Evolutionary conservation across 2,113 vertebrate species (phyloP).

Genomic region (Ceyx cyanopectus): DNA sequence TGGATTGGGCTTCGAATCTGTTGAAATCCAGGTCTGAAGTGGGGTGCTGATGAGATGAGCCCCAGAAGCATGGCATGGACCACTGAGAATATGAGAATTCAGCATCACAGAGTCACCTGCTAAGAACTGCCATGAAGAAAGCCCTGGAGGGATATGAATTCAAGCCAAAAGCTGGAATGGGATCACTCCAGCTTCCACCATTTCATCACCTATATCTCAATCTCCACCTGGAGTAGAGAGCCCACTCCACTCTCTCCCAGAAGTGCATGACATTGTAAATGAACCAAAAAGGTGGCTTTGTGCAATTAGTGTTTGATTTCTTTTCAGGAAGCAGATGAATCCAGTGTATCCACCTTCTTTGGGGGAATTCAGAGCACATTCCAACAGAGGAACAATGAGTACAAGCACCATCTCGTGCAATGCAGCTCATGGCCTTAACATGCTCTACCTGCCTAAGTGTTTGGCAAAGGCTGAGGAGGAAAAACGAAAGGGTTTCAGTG

Average conservation of each 20-base stretch:
- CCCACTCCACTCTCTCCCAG: not conserved
- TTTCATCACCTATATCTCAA: not conserved
- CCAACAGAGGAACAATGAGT: not conserved
- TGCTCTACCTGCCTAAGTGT: conserved; percentile 20
- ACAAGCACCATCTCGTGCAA: not conserved
- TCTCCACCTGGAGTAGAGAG: not conserved
- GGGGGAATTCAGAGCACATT: not conserved
- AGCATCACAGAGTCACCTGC: not conserved
- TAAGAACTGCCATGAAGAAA: not conserved
- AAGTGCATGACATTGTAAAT: not conserved
- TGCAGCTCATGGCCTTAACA: not conserved
- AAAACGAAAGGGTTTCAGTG: not conserved
- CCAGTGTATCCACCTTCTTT: not conserved
- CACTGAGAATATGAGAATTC: not conserved
- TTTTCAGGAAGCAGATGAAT: not conserved
- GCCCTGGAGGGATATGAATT: not conserved
- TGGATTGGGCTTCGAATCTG: not conserved
- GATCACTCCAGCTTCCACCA: not conserved
- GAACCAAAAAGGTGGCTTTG: not conserved
- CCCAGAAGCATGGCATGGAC: not conserved
- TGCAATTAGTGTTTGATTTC: not conserved
- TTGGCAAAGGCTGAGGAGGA: conserved; percentile 40
- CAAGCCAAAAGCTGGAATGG: not conserved
- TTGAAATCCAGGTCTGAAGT: not conserved
- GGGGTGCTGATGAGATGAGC: fast-evolving